Evolutionary conservation across 2,797 vertebrate species (phyloP).

Genomic region (Rhabdophis nuchalis): DNA sequence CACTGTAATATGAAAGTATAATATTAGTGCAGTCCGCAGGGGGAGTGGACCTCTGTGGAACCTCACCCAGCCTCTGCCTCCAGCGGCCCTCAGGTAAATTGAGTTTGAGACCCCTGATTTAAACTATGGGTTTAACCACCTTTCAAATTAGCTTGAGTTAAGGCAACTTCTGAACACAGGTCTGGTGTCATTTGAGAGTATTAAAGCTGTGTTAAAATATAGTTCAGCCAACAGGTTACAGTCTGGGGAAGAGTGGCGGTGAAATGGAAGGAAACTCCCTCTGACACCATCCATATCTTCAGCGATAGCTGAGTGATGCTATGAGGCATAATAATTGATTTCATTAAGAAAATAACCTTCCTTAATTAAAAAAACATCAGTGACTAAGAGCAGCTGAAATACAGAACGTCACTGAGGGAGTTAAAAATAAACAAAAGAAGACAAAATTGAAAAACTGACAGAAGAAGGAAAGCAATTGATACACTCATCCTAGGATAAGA

Average conservation of each 20-base stretch:
- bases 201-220: not conserved
- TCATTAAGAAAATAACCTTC: not conserved
- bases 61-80: too few species aligned
- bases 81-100: too few species aligned
- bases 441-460: not conserved
- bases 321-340: not conserved
- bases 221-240: not conserved
- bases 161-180: not conserved
- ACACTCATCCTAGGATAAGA: not conserved
- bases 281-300: not conserved
- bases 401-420: not conserved
- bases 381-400: not conserved
- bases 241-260: not conserved
- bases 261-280: not conserved
- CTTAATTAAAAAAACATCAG: not conserved
- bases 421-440: not conserved
- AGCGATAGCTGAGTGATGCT: not conserved
- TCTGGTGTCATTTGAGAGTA: not conserved
- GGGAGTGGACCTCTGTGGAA: too few species aligned
- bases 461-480: not conserved
- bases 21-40: too few species aligned
- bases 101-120: too few species aligned
- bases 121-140: not conserved
- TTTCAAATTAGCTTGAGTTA: not conserved
- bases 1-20: too few species aligned